These are phyloP conservation scores for Malacoraja senta DNA, from an alignment of 2,797 vertebrate genomes.

Conservation along the genomic window DNA sequence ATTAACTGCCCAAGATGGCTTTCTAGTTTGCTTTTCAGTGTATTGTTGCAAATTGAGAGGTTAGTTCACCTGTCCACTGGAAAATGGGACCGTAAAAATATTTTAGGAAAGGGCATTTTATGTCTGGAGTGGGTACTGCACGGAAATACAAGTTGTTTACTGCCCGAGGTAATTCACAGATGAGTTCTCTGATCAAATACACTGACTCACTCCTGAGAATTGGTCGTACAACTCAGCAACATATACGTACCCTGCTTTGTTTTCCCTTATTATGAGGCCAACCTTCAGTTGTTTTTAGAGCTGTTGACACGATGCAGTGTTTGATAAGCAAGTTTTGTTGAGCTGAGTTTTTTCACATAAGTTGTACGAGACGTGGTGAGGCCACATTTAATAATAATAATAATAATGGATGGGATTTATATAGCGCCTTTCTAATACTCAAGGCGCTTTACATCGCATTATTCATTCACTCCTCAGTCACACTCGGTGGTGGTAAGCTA, in stretches of 20 bases:
- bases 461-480: too few relatives aligned
- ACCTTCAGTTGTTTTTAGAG: not conserved
- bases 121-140: not conserved
- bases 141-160: conserved; percentile 13
- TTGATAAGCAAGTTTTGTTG: not conserved
- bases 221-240: not conserved
- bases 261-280: not conserved
- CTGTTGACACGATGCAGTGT: not conserved
- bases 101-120: not conserved
- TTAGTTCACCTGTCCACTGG: not conserved
- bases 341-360: not conserved
- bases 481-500: too few relatives aligned
- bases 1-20: too few relatives aligned
- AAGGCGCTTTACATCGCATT: too few relatives aligned
- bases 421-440: too few relatives aligned
- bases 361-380: not conserved
- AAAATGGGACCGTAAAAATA: not conserved
- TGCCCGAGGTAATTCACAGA: not conserved
- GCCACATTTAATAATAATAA: too few relatives aligned
- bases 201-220: not conserved
- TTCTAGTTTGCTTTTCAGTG: not conserved
- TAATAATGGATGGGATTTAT: too few relatives aligned
- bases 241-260: not conserved
- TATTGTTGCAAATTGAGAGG: not conserved
- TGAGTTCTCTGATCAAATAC: not conserved